phyloP scores from a whole-genome alignment of 2,888 invertebrate genomes.

The Dolichopus griseipennis region DNA sequence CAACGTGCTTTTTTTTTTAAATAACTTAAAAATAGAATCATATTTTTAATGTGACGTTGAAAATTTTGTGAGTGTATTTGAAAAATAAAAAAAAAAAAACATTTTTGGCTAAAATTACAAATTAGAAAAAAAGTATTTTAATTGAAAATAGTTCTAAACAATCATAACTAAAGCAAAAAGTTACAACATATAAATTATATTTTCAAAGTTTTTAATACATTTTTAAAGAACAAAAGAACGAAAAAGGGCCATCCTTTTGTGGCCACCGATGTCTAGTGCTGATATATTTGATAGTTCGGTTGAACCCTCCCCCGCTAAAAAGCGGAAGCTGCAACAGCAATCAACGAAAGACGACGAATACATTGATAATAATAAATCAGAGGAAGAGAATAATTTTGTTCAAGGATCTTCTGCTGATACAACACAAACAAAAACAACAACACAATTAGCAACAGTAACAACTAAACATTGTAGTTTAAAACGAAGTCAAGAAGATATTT shows the following conservation, averaged over 20 bases:
- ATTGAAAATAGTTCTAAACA: background rate
- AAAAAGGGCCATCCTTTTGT: slow-evolving; percentile 6
- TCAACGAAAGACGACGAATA: slow-evolving; percentile 23
- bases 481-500: background rate
- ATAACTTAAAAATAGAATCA: background rate
- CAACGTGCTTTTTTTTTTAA: background rate
- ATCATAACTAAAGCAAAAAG: background rate
- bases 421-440: slow-evolving; percentile 9
- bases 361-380: slow-evolving; percentile 21
- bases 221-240: background rate
- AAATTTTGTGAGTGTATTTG: background rate
- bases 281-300: slow-evolving; percentile 84
- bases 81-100: background rate
- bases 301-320: slow-evolving; percentile 85
- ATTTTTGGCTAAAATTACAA: slow-evolving; percentile 1
- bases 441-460: slow-evolving; percentile 17
- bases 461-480: slow-evolving; percentile 17
- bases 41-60: slow-evolving; percentile 2
- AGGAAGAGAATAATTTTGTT: slow-evolving; percentile 19
- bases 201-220: background rate
- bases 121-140: background rate
- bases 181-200: background rate
- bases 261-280: slow-evolving; percentile 88
- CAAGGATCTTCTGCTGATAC: slow-evolving; percentile 10
- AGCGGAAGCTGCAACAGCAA: slow-evolving; percentile 59